Percentiles rank a stretch among this genome's conserved stretches.
phyloP scores from a whole-genome alignment of 2,797 vertebrate species.

The Onychomys leucogaster region DNA sequence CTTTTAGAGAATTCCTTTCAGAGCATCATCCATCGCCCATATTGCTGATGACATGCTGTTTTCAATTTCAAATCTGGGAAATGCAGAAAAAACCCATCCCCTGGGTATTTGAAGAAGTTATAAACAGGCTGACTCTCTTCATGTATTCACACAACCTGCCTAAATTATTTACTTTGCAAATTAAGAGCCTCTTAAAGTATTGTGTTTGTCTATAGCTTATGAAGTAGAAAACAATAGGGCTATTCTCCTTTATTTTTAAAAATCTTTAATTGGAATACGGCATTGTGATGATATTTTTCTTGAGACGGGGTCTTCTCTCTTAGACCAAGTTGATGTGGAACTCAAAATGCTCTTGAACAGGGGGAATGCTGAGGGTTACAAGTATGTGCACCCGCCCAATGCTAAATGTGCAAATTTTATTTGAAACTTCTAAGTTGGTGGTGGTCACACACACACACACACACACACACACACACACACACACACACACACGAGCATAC shows the following conservation, averaged over 20 bases:
- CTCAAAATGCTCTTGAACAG: neutral
- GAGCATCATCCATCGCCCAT: neutral
- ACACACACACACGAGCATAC: neutral
- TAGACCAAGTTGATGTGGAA: neutral
- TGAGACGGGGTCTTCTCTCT: neutral
- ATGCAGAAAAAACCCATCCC: neutral
- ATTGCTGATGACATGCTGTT: neutral
- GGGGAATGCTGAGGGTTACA: neutral
- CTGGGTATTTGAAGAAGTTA: neutral
- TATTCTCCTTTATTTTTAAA: neutral
- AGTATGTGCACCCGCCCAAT: neutral
- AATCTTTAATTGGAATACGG: slow-evolving; percentile 20
- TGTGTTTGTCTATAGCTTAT: slow-evolving; percentile 22
- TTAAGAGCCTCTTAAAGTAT: slow-evolving; percentile 1
- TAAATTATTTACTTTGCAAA: slow-evolving; percentile 9
- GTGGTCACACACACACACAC: neutral
- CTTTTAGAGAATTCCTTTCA: neutral
- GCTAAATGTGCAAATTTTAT: neutral
- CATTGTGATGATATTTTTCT: neutral
- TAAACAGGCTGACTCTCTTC: neutral
- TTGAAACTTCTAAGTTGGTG: slow-evolving; percentile 1
- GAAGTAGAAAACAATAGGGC: neutral
- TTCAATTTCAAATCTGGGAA: slow-evolving; percentile 47
- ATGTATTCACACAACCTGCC: neutral
- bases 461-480: neutral